Evolutionary conservation across 2,113 vertebrate species (phyloP).

Genomic region (Scopus umbretta): DNA sequence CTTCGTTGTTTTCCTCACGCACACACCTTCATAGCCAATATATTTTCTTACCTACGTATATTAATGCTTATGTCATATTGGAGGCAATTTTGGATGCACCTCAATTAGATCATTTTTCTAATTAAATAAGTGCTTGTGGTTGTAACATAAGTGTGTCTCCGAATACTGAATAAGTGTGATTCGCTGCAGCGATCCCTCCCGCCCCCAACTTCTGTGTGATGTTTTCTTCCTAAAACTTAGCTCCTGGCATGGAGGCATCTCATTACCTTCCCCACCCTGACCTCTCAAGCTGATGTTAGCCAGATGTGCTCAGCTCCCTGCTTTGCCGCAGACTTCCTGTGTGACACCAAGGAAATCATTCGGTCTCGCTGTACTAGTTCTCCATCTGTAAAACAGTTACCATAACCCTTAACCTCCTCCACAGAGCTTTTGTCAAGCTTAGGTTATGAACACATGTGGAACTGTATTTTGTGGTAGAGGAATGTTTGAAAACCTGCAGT

Average conservation of each 20-base stretch:
- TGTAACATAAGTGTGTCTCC: not conserved
- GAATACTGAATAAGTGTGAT: slow-evolving; percentile 22
- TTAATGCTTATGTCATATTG: not conserved
- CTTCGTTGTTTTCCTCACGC: not conserved
- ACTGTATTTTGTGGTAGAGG: not conserved
- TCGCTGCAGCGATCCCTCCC: not conserved
- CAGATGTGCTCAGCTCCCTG: not conserved
- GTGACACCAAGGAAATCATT: not conserved
- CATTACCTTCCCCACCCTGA: not conserved
- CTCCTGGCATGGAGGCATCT: not conserved
- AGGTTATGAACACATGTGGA: not conserved
- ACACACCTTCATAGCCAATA: not conserved
- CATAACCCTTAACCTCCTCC: not conserved
- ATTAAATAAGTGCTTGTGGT: slow-evolving; percentile 58
- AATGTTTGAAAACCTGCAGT: not conserved
- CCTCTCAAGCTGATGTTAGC: not conserved
- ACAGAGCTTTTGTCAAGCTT: not conserved
- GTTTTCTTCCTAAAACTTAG: not conserved
- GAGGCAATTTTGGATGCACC: slow-evolving; percentile 34
- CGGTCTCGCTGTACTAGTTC: not conserved
- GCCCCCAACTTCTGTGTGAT: not conserved
- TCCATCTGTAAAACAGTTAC: not conserved
- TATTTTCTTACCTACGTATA: not conserved
- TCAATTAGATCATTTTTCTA: slow-evolving; percentile 50
- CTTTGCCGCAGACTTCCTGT: not conserved